Evolutionary conservation across 2,797 vertebrate species (phyloP), one percentile per base, ranked within the genome.

Genomic region (Luscinia luscinia): DNA sequence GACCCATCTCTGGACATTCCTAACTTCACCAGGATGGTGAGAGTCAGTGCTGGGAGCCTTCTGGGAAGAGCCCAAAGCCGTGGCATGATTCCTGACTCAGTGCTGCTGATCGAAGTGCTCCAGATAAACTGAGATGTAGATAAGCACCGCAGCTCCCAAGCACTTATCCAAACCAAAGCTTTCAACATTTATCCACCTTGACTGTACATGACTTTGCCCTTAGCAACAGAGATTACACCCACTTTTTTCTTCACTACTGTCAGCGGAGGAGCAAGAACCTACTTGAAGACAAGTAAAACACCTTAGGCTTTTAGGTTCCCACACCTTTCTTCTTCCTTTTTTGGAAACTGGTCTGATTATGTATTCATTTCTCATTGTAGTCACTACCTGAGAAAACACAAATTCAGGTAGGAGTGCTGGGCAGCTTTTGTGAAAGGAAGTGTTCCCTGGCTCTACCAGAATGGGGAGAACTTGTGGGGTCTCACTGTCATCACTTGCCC

Each of bases 191-290:
- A 91, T 87, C 67, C 70, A 83, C 85, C 87, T 79, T 96, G 94
- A 87, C 89, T 96, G 74, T 94, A 91, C 94, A 68, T 93, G 93
- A 96, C 80, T 96, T 96, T 90, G 95, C 95, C 94, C 68, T 84
- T 91, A 97, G 95, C 95, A 83, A 96, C 2, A 1, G 70, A 90
- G 94, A 84, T 93, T 70, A 91, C 96, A 88, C 95, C 83, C 83
- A 84, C 67, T 88, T 95, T 83, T 91, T 92, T 91, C 62, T 93
- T 69, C 87, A 84, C 52, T 18, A 41, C 46, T 95, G 90, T 89
- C 89, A 94, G 77, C 5, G 1, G 61, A 94, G 88, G 41, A 93
- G 95, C 93, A 95, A 96, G 95, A 96, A 95, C 43, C 77, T 96
- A 94, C 95, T 94, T 89, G 95, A 96, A 93, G 80, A 67, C 70